Conservation (phyloP, 2,113 vertebrate species). For the Chloebia gouldiae region DNA sequence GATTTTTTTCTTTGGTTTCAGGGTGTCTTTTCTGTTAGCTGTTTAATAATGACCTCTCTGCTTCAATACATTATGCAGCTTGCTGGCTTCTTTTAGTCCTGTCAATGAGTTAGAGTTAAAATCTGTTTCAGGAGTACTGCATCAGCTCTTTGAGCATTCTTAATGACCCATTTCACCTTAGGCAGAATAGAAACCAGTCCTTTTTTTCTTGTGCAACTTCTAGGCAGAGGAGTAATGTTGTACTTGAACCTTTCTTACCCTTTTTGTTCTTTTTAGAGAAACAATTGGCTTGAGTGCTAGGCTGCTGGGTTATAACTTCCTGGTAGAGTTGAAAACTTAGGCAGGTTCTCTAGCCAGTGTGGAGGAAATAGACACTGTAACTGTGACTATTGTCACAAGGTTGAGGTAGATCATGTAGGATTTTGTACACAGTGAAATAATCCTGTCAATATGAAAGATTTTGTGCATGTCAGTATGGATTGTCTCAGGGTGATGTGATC, state of each 20-base stretch:
- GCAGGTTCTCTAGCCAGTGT: accelerated
- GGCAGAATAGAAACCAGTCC: background rate
- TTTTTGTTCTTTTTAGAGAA: background rate
- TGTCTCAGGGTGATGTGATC: background rate
- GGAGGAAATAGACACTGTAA: background rate
- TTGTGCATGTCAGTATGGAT: accelerated
- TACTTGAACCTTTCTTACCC: background rate
- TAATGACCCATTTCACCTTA: accelerated
- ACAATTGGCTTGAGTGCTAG: background rate
- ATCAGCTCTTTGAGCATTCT: background rate
- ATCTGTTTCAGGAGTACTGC: background rate
- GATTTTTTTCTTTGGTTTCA: background rate
- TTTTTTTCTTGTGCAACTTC: background rate
- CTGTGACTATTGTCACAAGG: accelerated
- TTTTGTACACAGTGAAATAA: background rate
- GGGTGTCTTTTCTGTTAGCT: background rate
- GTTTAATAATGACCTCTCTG: background rate
- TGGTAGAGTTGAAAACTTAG: background rate
- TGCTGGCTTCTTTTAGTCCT: background rate
- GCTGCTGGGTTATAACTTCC: background rate
- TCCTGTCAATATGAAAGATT: accelerated
- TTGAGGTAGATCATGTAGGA: background rate
- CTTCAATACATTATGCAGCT: background rate
- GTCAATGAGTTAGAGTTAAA: background rate
- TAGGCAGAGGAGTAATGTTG: background rate